phyloP scores from a whole-genome alignment of 2,888 invertebrate genomes.

The Tetranychus truncatus region DNA sequence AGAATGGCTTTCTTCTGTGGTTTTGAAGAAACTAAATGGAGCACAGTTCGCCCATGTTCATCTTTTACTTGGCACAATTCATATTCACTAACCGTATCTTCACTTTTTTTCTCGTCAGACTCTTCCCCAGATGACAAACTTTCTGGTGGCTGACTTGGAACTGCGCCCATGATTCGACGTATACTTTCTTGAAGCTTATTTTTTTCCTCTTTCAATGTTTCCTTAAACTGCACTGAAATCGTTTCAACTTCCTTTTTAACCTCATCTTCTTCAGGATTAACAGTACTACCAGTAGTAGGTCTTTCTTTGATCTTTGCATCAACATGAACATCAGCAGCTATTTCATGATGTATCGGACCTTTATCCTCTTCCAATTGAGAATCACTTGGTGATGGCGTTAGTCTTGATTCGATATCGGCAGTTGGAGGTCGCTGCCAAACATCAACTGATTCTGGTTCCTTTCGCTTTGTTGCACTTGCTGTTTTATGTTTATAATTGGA shows the following conservation, averaged over 20 bases:
- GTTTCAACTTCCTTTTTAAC: slow-evolving; percentile 19
- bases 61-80: slow-evolving; percentile 40
- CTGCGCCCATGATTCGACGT: slow-evolving; percentile 16
- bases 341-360: slow-evolving; percentile 6
- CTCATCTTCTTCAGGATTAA: not conserved
- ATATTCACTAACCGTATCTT: slow-evolving; percentile 9
- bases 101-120: not conserved
- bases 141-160: slow-evolving; percentile 2
- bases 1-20: slow-evolving; percentile 60
- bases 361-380: not conserved
- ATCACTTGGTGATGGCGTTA: slow-evolving; percentile 16
- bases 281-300: not conserved
- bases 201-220: slow-evolving; percentile 20
- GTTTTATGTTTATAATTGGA: slow-evolving; percentile 24
- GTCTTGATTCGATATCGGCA: slow-evolving; percentile 25
- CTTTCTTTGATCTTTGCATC: slow-evolving; percentile 13
- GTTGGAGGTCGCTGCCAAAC: slow-evolving; percentile 27
- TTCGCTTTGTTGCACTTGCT: slow-evolving; percentile 16
- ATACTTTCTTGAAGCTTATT: slow-evolving; percentile 17
- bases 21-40: slow-evolving; percentile 69
- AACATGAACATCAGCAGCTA: slow-evolving; percentile 18
- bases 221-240: slow-evolving; percentile 18
- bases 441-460: slow-evolving; percentile 22
- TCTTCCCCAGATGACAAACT: not conserved
- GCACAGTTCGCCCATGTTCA: slow-evolving; percentile 70